These are phyloP conservation scores for Watsonalla binaria DNA, from an alignment of 2,888 invertebrate genomes.

Conservation along the genomic window DNA sequence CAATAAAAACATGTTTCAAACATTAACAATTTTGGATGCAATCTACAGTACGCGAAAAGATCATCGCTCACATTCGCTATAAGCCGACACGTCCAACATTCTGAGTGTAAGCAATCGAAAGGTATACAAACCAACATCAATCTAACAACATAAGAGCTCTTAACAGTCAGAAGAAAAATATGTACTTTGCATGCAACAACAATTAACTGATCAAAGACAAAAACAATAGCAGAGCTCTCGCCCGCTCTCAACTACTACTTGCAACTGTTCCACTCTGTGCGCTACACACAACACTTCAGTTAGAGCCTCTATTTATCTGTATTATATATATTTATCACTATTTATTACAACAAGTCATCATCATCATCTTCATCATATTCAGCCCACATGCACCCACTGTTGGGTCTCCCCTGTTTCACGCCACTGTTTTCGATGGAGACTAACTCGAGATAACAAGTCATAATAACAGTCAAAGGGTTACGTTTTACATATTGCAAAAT, in stretches of 20 bases:
- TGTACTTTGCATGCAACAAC: conserved; percentile 1
- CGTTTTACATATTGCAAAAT: no score
- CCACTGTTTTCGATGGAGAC: no score
- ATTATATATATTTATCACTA: background rate
- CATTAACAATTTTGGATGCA: conserved; percentile 30
- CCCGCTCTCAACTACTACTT: background rate
- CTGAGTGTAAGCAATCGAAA: background rate
- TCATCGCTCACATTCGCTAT: background rate
- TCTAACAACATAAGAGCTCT: background rate
- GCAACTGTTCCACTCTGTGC: background rate
- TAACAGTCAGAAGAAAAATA: background rate
- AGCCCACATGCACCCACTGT: no score
- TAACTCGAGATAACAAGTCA: no score
- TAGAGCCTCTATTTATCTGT: background rate
- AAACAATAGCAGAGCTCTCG: background rate
- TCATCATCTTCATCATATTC: no score
- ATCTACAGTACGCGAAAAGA: conserved; percentile 12
- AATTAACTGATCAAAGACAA: background rate
- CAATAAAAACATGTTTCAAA: conserved; percentile 29
- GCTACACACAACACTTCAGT: background rate
- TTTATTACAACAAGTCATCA: background rate
- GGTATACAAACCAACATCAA: conserved; percentile 2
- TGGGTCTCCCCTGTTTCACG: no score
- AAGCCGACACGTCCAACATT: background rate
- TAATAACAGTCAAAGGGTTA: no score